phyloP scores from a whole-genome alignment of 2,113 vertebrate genomes.

The Cercopithecus mona region DNA sequence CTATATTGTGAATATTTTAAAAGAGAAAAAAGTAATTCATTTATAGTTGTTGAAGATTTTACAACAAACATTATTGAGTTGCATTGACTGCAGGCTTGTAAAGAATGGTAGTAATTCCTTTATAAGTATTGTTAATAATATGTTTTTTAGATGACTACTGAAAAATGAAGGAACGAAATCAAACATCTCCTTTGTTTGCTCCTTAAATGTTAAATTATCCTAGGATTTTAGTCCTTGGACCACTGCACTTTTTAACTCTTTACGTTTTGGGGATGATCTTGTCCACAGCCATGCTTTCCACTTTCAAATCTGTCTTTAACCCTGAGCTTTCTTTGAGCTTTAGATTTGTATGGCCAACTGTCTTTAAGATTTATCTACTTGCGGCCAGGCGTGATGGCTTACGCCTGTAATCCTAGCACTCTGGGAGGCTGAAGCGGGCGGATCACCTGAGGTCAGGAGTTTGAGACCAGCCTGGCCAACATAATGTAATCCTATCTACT shows the following conservation, averaged over 20 bases:
- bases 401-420: too few species aligned
- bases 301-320: not conserved
- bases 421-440: too few species aligned
- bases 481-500: too few species aligned
- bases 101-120: slow-evolving; percentile 14
- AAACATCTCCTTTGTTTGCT: not conserved
- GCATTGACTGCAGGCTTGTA: not conserved
- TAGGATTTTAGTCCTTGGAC: not conserved
- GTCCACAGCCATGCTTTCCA: not conserved
- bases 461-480: too few species aligned
- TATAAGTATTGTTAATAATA: not conserved
- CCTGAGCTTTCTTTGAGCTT: not conserved
- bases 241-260: not conserved
- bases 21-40: not conserved
- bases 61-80: not conserved
- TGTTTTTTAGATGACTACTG: not conserved
- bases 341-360: not conserved
- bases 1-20: slow-evolving; percentile 2
- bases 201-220: not conserved
- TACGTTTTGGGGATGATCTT: not conserved
- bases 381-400: too few species aligned
- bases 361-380: too few species aligned
- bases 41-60: slow-evolving; percentile 5
- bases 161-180: slow-evolving; percentile 13
- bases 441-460: too few species aligned